Evolutionary conservation across 1,140 invertebrate genomes (phyloP), one percentile per base, ranked within the genome.

Genomic region (Ditylenchus dipsaci): DNA sequence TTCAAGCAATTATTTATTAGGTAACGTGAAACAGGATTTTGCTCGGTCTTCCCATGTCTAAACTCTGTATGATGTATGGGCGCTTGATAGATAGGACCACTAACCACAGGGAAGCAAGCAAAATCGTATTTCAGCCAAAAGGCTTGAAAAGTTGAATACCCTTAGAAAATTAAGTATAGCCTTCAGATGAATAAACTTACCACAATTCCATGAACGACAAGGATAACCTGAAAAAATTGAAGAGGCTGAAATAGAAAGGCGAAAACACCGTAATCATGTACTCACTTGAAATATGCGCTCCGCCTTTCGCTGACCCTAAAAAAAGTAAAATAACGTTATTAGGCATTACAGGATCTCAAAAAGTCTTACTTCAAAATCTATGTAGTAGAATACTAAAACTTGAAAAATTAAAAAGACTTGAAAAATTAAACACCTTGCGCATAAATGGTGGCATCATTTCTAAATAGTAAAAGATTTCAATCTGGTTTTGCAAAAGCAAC

Each of bases 201-300:
- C 3, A 56, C 21, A 56, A 23, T 56, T 29, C 53, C 53, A 29
- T 56, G 53, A 23, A 56, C 29, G 33, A 38, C 33, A 13, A 56
- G 53, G 9, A 56, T 23, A 3, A 56, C 21, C 29, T 29, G 13
- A 56, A 9, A 56, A n/a, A 29, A 23, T 5, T 56, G 17, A 63
- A 59, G 17, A 13, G 38, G 19, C 23, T 77, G 26, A 59, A 33
- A 33, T 73, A 57, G 3, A 21, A 71, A 65, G 15, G 29, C n/a
- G 58, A 62, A 23, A 9, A 29, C 26, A 57, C 21, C 29, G 1
- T 49, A 42, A 69, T 53, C 3, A 7, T 53, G 49, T 17, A 15
- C 9, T 33, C 21, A 75, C 74, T 33, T 75, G 76, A 21, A 78
- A 68, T 49, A 77, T 58, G 23, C 76, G 67, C 38, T 75, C 74